phyloP scores from a whole-genome alignment of 2,797 vertebrate species.

The Clarias pachynema region DNA sequence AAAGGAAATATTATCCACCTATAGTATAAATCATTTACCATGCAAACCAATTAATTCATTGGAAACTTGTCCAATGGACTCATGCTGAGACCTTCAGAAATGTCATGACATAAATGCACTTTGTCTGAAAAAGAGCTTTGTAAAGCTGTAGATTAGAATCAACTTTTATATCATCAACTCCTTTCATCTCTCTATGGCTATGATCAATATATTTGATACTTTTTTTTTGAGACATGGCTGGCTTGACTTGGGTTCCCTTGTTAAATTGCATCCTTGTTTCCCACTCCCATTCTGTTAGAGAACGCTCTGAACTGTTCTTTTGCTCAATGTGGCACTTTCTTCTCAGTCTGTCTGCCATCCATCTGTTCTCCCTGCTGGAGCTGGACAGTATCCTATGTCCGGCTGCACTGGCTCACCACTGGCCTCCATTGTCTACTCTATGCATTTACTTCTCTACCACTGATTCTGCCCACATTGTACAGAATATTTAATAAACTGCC shows the following conservation, averaged over 20 bases:
- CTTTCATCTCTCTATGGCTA: background rate
- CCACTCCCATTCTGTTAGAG: background rate
- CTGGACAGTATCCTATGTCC: background rate
- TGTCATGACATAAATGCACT: background rate
- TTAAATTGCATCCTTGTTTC: background rate
- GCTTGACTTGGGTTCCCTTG: constrained; percentile 1
- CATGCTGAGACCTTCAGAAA: background rate
- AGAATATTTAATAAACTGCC: background rate
- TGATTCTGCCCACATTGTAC: background rate
- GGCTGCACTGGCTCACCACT: background rate
- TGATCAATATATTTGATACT: too few species aligned
- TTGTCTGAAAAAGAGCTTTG: background rate
- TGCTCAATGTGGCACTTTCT: background rate
- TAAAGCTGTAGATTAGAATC: background rate
- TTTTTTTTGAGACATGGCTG: background rate
- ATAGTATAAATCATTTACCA: background rate
- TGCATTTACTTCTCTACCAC: background rate
- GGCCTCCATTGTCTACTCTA: background rate
- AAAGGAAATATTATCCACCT: background rate
- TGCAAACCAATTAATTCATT: background rate
- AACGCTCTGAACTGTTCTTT: background rate
- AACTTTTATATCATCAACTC: background rate
- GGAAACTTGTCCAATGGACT: background rate
- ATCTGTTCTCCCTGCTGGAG: background rate
- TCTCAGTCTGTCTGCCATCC: background rate